Base-by-base conservation (phyloP, 1,140 invertebrate genomes). In the Apis mellifera region DNA sequence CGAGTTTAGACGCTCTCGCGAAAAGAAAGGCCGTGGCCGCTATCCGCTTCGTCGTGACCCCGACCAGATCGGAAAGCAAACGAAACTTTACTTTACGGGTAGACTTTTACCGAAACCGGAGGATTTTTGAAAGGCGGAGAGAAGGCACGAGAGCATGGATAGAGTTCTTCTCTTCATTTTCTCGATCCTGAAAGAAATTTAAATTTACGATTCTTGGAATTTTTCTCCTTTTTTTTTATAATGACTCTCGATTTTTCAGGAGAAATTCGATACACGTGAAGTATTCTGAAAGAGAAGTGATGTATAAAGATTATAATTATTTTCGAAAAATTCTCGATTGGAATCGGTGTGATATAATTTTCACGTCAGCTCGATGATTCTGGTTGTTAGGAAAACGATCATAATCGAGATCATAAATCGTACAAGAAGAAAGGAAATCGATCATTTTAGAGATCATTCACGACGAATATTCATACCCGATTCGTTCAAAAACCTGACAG, bases 21-120 rank as follows among this genome's bases (percentile, higher is more conserved):
- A 86, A n/a, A n/a, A 86, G 80, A 82, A 83, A 86, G 32, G 74
- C 72, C 80, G 64, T n/a, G 42, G 68, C 69, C n/a, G n/a, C 71
- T 85, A 75, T 66, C 78, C 78, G 78, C 54, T 72, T 74, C 57
- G 23, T 68, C 42, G 57, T 64, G 69, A 73, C 78, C 62, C 26
- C 15, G 50, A 60, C 55, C 17, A 59, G 66, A 75, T 85, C 66
- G 68, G 68, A 74, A 70, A 80, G 72, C 72, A 75, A 82, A 80
- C 77, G 82, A 26, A 82, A 85, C 54, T 64, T 57, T 42, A 7
- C 32, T n/a, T 55, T 48, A n/a, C n/a, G n/a, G n/a, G n/a, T n/a
- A n/a, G 48, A 15, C 52, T 32, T 32, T 32, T 32, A 32, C 32
- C 2, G 42, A 74, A 48, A 59, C 64, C 57, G 55, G 26, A 50